Base-by-base conservation (phyloP, 2,797 vertebrate genomes). In the Alosa sapidissima region DNA sequence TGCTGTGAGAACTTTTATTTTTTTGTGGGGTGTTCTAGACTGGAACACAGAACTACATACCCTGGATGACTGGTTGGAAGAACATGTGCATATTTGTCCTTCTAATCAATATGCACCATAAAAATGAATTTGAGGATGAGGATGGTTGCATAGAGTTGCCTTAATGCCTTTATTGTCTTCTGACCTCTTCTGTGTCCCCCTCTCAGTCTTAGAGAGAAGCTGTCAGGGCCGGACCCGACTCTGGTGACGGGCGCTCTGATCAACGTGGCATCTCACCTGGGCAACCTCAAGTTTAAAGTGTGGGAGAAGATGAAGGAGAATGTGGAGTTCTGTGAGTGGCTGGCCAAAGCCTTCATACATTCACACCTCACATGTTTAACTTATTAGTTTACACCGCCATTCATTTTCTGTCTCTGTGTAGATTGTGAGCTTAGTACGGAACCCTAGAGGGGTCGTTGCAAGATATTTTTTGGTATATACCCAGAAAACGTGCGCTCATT, bases 301-400 rank as follows among this genome's bases (percentile, higher is more conserved):
- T 89, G 88, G 86, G 72, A 87, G 81, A 87, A 89, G 82, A 87
- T 89, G 85, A 62, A 62, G 62, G 78, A 52, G 5, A 84, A 81
- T 47, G 83, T 83, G 81, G 28, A 85, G 54, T 82, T 83, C 85
- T 85, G 86, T 85, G 49, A 89, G 88, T 83, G 52, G 28, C 33
- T 24, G 33, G 33, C 3, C 65, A 72, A 33, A 36, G 10, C 65
- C 11, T 7, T 10, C n/a, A 58, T 11, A 58, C 21, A 41, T 41
- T 41, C 41, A 41, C 41, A 41, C 41, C 41, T 41, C 3, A 41
- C 41, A 41, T 41, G 41, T 41, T 41, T 41, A n/a, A n/a, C 41
- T 41, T 41, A 41, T 41, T 41, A 41, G 52, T 55, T 55, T 19
- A 55, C 54, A 55, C 54, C n/a, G n/a, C n/a, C n/a, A 51, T 51